Evolutionary conservation across 1,140 invertebrate genomes (phyloP).

Genomic region (Eupristina koningsbergeri): DNA sequence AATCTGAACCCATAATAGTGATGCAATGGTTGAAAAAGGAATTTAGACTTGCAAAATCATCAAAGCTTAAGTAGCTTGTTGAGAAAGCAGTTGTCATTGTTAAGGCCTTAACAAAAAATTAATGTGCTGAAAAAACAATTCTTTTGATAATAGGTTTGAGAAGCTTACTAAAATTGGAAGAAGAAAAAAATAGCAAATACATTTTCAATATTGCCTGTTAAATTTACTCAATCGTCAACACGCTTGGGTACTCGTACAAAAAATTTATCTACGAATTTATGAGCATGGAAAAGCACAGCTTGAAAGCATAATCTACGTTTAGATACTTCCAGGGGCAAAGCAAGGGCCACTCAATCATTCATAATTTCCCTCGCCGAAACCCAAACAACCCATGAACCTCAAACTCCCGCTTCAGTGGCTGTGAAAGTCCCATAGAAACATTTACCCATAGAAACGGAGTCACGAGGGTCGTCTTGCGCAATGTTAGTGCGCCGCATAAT

Average conservation of each 20-base stretch:
- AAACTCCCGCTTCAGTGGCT: background rate
- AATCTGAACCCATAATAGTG: too few species aligned
- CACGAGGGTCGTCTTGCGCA: constrained; percentile 4
- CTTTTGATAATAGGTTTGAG: too few species aligned
- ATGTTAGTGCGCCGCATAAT: constrained; percentile 1
- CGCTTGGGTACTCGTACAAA: too few species aligned
- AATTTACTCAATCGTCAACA: background rate
- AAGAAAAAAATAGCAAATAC: too few species aligned
- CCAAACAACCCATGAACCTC: background rate
- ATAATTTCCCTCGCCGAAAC: constrained; percentile 13
- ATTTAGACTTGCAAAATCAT: constrained; percentile 24
- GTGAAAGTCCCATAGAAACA: constrained; percentile 19
- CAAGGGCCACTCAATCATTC: constrained; percentile 25
- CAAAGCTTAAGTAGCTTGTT: constrained; percentile 15
- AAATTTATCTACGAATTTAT: too few species aligned
- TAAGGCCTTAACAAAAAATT: background rate
- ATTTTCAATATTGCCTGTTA: background rate
- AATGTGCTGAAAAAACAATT: background rate
- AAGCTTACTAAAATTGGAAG: too few species aligned
- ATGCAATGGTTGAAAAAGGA: constrained; percentile 19
- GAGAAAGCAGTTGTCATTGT: background rate
- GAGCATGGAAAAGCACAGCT: too few species aligned
- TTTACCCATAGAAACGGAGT: background rate
- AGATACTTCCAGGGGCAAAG: background rate
- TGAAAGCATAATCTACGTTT: too few species aligned